Base-by-base conservation (phyloP, 2,113 vertebrate genomes). In the Orientallactaga bullata region DNA sequence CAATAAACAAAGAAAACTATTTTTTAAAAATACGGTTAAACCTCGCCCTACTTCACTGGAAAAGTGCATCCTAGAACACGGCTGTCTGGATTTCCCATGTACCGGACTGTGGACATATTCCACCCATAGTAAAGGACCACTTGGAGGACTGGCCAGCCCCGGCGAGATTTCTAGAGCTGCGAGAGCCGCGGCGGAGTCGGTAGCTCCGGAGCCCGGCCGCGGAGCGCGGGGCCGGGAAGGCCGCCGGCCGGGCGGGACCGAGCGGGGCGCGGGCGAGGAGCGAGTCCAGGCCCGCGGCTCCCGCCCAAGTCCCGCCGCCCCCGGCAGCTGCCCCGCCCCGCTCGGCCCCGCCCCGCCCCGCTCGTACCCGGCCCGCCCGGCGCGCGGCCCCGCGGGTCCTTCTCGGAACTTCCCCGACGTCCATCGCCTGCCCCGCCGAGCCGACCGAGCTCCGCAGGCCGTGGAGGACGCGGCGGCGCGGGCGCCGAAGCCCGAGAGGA, bases 371-470 rank as follows among this genome's bases (percentile, higher is more conserved):
- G 35, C 85, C 81, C 84, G 81, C 18, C 77, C 47, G 63, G 73
- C 32, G 94, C 92, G 2, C 26, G 92, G 95, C 95, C 93, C 55
- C 87, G 15, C 61, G 74, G 61, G 65, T 58, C 39, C 84, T 95
- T 93, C 95, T 90, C 15, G 93, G 96, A 97, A 96, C 96, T 96
- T 97, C 82, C 80, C 95, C 15, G 95, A 85, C 4, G 95, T 28
- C 65, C 26, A 28, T 28, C 7, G 65, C 32, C 21, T 16, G 79
- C 20, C 13, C 13, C 37, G 80, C 28, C 2, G 35, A 0, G 80
- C 78, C 51, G 58, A 87, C 51, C 77, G 87, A 61, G 35, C 85
- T 77, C 51, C 88, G 96, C 83, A 0, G 85, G n/a, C 77, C 89
- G 95, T 2, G 79, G 60, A 47, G 42, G 42, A 47, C 5, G 42